Percentiles rank a stretch among this genome's conserved stretches.
phyloP scores from a whole-genome alignment of 1,140 invertebrate species.

The Tyrophagus putrescentiae region DNA sequence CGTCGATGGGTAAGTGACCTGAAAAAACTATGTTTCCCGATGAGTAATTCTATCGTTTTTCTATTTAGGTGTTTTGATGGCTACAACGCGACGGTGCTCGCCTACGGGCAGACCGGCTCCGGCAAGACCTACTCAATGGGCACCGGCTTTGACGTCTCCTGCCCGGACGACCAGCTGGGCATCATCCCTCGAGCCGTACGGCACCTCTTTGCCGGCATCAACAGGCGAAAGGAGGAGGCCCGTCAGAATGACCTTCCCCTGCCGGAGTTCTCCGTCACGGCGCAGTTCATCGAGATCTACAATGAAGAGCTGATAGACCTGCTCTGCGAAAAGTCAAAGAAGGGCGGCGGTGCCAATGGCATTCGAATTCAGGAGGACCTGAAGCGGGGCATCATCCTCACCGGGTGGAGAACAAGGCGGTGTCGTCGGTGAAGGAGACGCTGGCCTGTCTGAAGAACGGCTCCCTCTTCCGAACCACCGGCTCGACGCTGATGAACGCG shows the following conservation, averaged over 20 bases:
- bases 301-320: constrained; percentile 92
- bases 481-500: constrained; percentile 87
- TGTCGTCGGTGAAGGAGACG: constrained; percentile 58
- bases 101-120: constrained; percentile 91
- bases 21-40: too few species aligned
- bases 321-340: constrained; percentile 41
- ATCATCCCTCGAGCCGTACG: constrained; percentile 85
- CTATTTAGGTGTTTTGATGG: constrained; percentile 52
- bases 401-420: constrained; percentile 67
- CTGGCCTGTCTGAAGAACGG: constrained; percentile 69
- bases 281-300: constrained; percentile 54
- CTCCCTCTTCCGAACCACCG: constrained; percentile 78
- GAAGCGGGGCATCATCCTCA: constrained; percentile 68
- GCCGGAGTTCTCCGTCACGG: constrained; percentile 63
- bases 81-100: constrained; percentile 86
- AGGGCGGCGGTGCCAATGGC: constrained; percentile 20
- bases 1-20: constrained; percentile 53
- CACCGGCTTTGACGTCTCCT: constrained; percentile 71
- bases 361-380: constrained; percentile 85
- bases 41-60: constrained; percentile 1
- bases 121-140: constrained; percentile 98
- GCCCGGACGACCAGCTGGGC: constrained; percentile 50
- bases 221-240: constrained; percentile 45
- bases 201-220: constrained; percentile 72
- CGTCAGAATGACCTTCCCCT: constrained; percentile 44